Conservation (phyloP, 2,113 vertebrate species). For the Morone saxatilis region DNA sequence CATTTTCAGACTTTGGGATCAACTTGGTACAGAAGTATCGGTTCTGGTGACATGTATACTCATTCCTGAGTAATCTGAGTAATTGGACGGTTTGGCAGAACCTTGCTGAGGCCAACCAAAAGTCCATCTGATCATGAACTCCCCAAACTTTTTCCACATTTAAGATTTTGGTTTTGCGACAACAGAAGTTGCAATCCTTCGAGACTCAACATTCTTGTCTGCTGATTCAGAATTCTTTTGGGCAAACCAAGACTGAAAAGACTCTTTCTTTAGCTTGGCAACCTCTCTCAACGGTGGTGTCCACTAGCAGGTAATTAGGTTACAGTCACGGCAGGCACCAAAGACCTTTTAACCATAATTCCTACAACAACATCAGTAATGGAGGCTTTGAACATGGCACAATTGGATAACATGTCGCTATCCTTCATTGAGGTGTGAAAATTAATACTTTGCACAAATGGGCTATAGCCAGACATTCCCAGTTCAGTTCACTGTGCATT, state of each 20-base stretch:
- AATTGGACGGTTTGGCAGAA: no score
- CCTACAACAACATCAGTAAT: background rate
- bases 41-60: no score
- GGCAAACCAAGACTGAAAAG: background rate
- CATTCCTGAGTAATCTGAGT: no score
- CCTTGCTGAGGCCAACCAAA: no score
- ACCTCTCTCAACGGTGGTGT: background rate
- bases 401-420: background rate
- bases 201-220: no score
- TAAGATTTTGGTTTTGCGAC: background rate
- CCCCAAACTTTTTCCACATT: background rate
- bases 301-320: background rate
- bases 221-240: background rate
- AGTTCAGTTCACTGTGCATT: background rate
- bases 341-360: background rate
- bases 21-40: no score
- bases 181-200: background rate
- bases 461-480: background rate
- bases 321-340: background rate
- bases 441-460: background rate
- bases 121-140: no score
- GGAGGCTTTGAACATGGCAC: background rate
- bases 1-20: no score
- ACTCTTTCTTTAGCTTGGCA: background rate
- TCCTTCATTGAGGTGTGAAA: background rate